These are phyloP conservation scores for Halocynthia aurantium DNA, from an alignment of 23 tunicate species.

Conservation along the genomic window DNA sequence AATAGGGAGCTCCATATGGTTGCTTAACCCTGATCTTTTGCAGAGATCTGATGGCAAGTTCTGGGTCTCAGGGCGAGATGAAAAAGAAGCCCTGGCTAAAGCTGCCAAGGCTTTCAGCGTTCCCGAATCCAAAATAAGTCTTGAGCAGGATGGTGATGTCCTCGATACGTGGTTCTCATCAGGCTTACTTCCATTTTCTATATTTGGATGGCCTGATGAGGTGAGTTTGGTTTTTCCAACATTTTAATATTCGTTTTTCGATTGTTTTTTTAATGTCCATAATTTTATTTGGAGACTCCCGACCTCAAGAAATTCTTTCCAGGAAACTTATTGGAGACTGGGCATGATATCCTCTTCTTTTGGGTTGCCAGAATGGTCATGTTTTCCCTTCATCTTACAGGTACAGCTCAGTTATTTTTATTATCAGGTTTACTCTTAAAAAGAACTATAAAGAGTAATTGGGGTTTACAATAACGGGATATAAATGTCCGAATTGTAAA, in stretches of 20 bases:
- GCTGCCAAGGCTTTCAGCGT: constrained; percentile 80
- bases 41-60: constrained; percentile 64
- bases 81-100: constrained; percentile 74
- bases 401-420: constrained; percentile 6
- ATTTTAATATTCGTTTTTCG: not conserved
- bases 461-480: not conserved
- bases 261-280: not conserved
- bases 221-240: constrained; percentile 8
- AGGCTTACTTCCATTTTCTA: constrained; percentile 89
- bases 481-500: not conserved
- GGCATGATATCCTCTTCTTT: constrained; percentile 95
- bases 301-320: constrained; percentile 81
- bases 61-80: constrained; percentile 86
- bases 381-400: constrained; percentile 74
- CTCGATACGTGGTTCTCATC: constrained; percentile 98
- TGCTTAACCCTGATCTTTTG: not conserved
- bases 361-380: constrained; percentile 99
- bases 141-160: constrained; percentile 91
- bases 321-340: constrained; percentile 86
- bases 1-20: not conserved
- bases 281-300: constrained; percentile 32
- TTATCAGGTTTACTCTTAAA: no score
- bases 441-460: not conserved
- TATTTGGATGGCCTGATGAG: constrained; percentile 96
- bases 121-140: constrained; percentile 28